Evolutionary conservation across 2,888 invertebrate genomes (phyloP).

Genomic region (Campoplex capitator): DNA sequence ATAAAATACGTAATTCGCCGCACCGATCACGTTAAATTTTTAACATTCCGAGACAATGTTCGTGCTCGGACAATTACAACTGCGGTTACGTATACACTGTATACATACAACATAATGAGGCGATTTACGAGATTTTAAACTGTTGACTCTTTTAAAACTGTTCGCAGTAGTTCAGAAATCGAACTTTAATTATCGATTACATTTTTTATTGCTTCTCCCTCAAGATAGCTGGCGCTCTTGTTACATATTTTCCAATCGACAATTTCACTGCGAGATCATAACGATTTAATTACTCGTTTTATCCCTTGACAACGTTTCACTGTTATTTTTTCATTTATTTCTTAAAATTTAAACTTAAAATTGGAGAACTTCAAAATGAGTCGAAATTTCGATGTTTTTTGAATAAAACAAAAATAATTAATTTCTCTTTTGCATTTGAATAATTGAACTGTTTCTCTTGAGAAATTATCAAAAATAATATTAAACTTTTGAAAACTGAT

Average conservation of each 20-base stretch:
- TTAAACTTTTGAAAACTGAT: background rate
- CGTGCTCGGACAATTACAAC: background rate
- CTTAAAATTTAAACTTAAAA: background rate
- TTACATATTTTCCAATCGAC: background rate
- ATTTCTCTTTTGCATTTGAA: no score
- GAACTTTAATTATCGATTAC: constrained; percentile 34
- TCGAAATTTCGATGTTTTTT: background rate
- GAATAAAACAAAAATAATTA: background rate
- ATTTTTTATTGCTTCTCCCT: constrained; percentile 20
- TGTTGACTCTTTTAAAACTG: background rate
- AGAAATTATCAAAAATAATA: background rate
- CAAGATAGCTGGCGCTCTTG: background rate
- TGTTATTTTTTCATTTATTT: background rate
- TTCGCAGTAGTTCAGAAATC: constrained; percentile 10
- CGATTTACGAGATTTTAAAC: constrained; percentile 20
- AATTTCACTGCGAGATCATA: background rate
- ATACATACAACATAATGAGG: background rate
- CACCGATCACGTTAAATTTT: background rate
- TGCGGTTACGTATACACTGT: background rate
- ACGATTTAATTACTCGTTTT: background rate
- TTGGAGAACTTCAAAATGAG: background rate
- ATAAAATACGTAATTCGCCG: background rate
- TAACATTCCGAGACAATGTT: background rate
- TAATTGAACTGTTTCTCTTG: no score
- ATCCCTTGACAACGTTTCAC: background rate